phyloP scores from a whole-genome alignment of 64 coral and sea anemone genomes.

The Montipora capricornis region DNA sequence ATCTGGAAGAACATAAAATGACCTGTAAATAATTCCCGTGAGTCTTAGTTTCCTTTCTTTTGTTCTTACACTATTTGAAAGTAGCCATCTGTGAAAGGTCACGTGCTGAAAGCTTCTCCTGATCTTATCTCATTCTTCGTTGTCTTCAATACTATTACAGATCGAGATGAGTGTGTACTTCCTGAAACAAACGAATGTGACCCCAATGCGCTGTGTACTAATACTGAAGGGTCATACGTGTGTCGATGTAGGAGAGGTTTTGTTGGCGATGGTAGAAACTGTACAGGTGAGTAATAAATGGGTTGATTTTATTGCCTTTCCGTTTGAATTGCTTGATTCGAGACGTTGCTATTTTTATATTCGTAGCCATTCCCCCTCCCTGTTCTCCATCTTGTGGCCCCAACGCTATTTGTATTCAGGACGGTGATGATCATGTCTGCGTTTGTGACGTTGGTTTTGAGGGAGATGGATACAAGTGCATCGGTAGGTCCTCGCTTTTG shows the following conservation, averaged over 20 bases:
- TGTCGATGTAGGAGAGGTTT: constrained; percentile 38
- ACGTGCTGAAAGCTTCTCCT: too few relatives aligned
- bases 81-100: too few relatives aligned
- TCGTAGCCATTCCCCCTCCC: not conserved
- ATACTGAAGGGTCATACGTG: constrained; percentile 25
- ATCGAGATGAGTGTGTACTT: constrained; percentile 44
- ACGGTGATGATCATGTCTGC: not conserved
- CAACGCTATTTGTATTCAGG: constrained; percentile 29
- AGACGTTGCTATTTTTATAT: not conserved
- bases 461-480: constrained; percentile 40
- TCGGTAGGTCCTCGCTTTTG: constrained; percentile 4
- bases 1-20: too few relatives aligned
- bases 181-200: constrained; percentile 30
- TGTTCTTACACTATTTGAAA: too few relatives aligned
- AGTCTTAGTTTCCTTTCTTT: too few relatives aligned
- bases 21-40: too few relatives aligned
- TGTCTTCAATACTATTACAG: not conserved
- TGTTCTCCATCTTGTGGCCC: constrained; percentile 45
- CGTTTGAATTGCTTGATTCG: not conserved
- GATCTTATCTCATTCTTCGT: too few relatives aligned
- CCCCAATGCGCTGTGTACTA: constrained; percentile 30
- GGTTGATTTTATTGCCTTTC: not conserved
- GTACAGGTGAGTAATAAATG: not conserved
- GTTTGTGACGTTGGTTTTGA: constrained; percentile 49
- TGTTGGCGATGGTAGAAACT: constrained; percentile 44